Conservation (phyloP, 1,140 invertebrate species). For the Coenobita brevimanus region DNA sequence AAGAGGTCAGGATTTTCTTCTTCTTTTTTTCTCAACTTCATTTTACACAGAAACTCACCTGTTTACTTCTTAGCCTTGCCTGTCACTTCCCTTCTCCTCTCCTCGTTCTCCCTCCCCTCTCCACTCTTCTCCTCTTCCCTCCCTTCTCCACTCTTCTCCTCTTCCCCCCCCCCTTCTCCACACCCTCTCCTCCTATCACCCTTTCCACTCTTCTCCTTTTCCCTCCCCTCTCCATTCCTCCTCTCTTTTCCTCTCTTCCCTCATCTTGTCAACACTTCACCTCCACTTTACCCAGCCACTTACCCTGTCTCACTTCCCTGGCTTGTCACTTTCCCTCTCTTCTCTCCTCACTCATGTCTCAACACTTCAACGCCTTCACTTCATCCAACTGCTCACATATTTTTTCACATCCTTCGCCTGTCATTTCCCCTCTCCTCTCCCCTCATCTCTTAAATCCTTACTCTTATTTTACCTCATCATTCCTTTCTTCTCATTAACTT, state of each 20-base stretch:
- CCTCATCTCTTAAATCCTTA: too few species aligned
- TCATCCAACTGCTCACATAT: too few species aligned
- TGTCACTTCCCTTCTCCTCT: neutral
- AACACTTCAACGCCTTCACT: neutral
- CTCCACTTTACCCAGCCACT: neutral
- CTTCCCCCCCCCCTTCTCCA: neutral
- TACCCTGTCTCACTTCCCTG: neutral
- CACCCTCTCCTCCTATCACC: neutral
- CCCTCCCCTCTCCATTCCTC: neutral
- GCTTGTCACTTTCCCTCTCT: neutral
- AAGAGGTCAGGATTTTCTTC: too few species aligned
- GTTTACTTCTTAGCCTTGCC: too few species aligned
- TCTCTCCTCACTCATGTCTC: neutral
- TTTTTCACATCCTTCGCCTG: too few species aligned
- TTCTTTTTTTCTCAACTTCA: too few species aligned
- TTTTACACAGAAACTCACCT: too few species aligned
- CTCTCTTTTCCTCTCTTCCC: neutral
- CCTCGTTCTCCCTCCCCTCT: neutral
- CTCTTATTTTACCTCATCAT: too few species aligned
- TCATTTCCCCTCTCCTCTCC: too few species aligned
- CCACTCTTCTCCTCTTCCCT: neutral
- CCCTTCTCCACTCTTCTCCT: neutral
- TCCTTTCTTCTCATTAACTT: too few species aligned
- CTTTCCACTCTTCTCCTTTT: neutral
- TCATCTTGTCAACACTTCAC: neutral